These are phyloP conservation scores for Acropternis orthonyx DNA, from an alignment of 2,797 vertebrate genomes.

Conservation along the genomic window DNA sequence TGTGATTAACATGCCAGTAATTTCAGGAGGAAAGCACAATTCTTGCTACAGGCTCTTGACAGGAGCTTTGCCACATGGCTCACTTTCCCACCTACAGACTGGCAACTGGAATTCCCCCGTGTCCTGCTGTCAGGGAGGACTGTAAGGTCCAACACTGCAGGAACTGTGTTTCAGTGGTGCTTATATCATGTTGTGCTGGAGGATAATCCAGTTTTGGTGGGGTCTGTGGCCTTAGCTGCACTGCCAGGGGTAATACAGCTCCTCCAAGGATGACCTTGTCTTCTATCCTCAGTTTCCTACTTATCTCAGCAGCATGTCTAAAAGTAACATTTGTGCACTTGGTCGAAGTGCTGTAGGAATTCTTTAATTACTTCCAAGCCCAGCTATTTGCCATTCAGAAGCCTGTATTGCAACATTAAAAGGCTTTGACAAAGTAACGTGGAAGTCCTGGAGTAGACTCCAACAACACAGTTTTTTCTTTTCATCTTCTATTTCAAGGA, in stretches of 20 bases:
- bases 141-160: neutral
- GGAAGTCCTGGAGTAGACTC: neutral
- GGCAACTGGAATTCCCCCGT: rapidly evolving
- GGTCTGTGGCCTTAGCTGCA: neutral
- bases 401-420: neutral
- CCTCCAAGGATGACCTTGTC: neutral
- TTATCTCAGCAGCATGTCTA: neutral
- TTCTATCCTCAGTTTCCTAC: neutral
- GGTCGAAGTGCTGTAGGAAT: neutral
- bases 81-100: neutral
- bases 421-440: neutral
- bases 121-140: neutral
- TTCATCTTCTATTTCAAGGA: slow-evolving; percentile 26
- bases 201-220: neutral
- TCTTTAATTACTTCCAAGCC: neutral
- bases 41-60: neutral
- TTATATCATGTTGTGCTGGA: neutral
- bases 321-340: neutral
- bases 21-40: neutral
- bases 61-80: neutral
- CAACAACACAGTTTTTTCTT: neutral
- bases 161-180: neutral
- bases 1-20: neutral
- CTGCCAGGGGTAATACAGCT: neutral
- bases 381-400: neutral